These are phyloP conservation scores for Morinoia aosen DNA, from an alignment of 2,888 invertebrate genomes.

Conservation along the genomic window DNA sequence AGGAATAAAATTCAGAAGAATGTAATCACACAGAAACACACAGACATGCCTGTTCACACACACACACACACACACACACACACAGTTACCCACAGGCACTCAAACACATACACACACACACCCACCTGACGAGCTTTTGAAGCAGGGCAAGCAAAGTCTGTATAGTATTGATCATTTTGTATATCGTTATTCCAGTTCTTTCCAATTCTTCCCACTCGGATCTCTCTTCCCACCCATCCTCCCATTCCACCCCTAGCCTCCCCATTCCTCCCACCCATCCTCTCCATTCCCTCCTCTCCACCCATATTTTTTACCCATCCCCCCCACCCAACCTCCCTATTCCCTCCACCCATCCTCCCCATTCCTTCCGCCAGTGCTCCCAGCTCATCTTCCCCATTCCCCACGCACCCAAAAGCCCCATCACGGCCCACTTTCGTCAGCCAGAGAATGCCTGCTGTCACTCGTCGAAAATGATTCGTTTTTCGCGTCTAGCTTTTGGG, in stretches of 20 bases:
- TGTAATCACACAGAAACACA: no score
- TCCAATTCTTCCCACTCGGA: not conserved
- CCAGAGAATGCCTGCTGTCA: not conserved
- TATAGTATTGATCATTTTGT: no score
- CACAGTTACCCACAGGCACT: no score
- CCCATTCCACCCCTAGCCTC: not conserved
- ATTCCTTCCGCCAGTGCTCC: not conserved
- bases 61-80: no score
- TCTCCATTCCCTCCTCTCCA: not conserved
- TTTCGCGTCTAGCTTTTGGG: not conserved
- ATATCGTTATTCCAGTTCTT: no score
- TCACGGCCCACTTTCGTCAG: not conserved
- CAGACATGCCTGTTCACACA: no score
- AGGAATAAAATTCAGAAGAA: no score
- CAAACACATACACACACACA: no score
- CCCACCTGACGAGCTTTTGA: no score
- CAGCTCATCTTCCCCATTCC: not conserved
- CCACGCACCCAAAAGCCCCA: not conserved
- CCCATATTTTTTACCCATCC: not conserved
- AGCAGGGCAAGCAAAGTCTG: no score
- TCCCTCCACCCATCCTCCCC: not conserved
- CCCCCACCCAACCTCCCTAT: not conserved
- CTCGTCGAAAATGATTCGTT: constrained; percentile 12
- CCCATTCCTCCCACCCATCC: not conserved
- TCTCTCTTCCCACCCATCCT: not conserved